Percentiles rank a stretch among this genome's conserved stretches.
Evolutionary conservation across 2,113 vertebrate genomes (phyloP).

Genomic region (Brachyhypopomus occidentalis): DNA sequence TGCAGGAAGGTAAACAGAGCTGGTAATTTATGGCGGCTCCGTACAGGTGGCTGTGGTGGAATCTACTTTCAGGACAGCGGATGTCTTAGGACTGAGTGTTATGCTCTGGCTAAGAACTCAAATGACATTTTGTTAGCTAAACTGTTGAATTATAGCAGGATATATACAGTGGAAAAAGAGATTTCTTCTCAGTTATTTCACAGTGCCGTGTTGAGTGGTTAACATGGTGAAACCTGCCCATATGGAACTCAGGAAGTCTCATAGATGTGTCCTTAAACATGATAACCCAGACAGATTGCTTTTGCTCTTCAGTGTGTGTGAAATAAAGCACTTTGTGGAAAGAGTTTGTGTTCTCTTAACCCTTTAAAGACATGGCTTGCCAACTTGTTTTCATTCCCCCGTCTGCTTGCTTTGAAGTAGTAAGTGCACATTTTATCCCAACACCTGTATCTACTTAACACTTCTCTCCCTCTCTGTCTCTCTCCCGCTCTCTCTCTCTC

Average conservation of each 20-base stretch:
- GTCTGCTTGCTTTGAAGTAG: slow-evolving; percentile 44
- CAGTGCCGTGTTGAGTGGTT: neutral
- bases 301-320: neutral
- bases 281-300: neutral
- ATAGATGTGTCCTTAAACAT: neutral
- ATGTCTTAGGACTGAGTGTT: slow-evolving; percentile 19
- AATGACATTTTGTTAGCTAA: neutral
- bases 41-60: slow-evolving; percentile 63
- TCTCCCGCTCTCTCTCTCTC: too few species aligned
- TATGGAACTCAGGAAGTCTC: neutral
- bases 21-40: slow-evolving; percentile 67
- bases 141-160: neutral
- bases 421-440: slow-evolving; percentile 61
- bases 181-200: neutral
- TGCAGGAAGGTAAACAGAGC: slow-evolving; percentile 76
- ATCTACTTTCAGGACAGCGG: slow-evolving; percentile 36
- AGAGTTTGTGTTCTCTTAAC: slow-evolving; percentile 21
- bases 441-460: slow-evolving; percentile 48
- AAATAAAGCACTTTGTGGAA: neutral
- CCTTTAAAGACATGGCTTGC: slow-evolving; percentile 46
- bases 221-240: neutral
- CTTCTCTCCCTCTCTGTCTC: slow-evolving; percentile 50
- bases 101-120: neutral
- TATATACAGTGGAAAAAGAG: neutral
- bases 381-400: too few species aligned